phyloP scores from a whole-genome alignment of 2,797 vertebrate species.

The Ataeniobius toweri region DNA sequence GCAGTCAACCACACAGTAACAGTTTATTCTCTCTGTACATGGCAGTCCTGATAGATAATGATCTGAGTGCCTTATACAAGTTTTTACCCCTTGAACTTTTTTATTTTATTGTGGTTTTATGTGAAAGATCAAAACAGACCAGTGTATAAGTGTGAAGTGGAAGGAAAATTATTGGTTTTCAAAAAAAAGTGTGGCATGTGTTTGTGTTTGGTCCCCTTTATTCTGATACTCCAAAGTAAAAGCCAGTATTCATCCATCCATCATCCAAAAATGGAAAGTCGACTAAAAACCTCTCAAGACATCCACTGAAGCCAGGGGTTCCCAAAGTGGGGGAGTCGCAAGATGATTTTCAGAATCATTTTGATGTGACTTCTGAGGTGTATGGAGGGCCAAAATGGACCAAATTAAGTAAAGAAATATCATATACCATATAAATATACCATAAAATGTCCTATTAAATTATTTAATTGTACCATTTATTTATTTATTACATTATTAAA shows the following conservation, averaged over 20 bases:
- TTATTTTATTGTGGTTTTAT: background rate
- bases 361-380: too few relatives aligned
- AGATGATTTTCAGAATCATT: too few relatives aligned
- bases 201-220: background rate
- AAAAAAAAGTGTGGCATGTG: background rate
- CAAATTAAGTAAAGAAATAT: too few relatives aligned
- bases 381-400: too few relatives aligned
- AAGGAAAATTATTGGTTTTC: background rate
- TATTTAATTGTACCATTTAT: too few relatives aligned
- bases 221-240: background rate
- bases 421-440: too few relatives aligned
- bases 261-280: background rate
- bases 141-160: background rate
- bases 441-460: too few relatives aligned
- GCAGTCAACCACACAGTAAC: constrained; percentile 27
- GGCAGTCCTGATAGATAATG: constrained; percentile 15
- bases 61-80: background rate
- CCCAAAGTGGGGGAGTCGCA: too few relatives aligned
- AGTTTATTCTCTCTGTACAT: constrained; percentile 11
- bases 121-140: background rate
- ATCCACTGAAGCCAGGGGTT: background rate
- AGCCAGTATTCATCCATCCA: background rate
- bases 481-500: too few relatives aligned
- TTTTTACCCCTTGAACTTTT: background rate
- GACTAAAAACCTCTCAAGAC: background rate